Percentiles rank a stretch among this genome's conserved stretches.
Conservation (phyloP, 2,888 invertebrate species). For the Spicauda simplicius region DNA sequence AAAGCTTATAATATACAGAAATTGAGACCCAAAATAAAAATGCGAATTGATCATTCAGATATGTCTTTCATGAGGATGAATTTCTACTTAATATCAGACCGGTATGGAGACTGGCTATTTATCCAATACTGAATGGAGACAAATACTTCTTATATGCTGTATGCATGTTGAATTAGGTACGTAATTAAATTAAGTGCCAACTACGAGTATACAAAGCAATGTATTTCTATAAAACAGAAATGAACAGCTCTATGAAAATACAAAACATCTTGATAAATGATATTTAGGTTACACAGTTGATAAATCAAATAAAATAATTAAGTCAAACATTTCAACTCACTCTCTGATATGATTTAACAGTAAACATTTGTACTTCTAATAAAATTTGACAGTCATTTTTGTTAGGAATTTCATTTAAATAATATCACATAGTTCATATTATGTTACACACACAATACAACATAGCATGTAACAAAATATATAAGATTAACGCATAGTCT, state of each 20-base stretch:
- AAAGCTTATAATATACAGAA: no score
- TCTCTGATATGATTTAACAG: constrained; percentile 21
- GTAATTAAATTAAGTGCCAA: not conserved
- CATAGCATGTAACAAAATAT: constrained; percentile 1
- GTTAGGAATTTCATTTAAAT: constrained; percentile 19
- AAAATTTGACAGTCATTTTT: constrained; percentile 13
- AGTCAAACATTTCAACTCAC: constrained; percentile 11
- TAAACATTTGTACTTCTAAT: constrained; percentile 28
- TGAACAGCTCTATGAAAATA: constrained; percentile 6
- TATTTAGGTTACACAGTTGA: constrained; percentile 12
- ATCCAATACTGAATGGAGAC: no score
- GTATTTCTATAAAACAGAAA: not conserved
- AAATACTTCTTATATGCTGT: no score
- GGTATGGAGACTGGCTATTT: no score
- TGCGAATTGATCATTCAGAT: no score
- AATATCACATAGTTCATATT: constrained; percentile 15
- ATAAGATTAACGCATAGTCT: constrained; percentile 4
- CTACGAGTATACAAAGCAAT: not conserved
- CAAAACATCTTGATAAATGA: constrained; percentile 25
- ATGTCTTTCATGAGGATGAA: no score
- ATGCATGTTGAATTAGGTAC: no score
- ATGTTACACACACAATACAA: constrained; percentile 4
- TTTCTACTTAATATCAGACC: no score
- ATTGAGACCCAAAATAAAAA: no score
- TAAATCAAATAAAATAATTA: constrained; percentile 1